Evolutionary conservation across 92 coral and sea anemone species (phyloP), one percentile per base, ranked within the genome.

Genomic region (Parazoanthus swiftii): DNA sequence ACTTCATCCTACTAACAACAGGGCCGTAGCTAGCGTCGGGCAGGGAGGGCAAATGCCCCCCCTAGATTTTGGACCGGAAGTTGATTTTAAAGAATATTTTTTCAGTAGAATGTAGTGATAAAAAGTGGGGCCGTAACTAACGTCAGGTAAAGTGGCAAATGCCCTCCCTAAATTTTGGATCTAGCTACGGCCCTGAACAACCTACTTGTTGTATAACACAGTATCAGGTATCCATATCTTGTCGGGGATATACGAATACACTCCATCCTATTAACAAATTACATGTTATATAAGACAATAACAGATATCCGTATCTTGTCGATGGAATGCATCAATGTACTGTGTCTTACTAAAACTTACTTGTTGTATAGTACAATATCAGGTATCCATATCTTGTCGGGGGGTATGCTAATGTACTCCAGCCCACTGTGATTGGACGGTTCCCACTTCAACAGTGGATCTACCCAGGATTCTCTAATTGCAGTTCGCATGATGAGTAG

Each of bases 341-440:
- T 85, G 89, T 11, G 8, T 48, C 51, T 7, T 73, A 73, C 43
- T 67, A n/a, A 26, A n/a, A 71, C 81, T 77, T 80, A 96, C 99
- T 94, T 96, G 92, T 95, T 90, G 74, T 92, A 96, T 3, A 96
- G 86, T 20, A 96, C 95, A 43, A 96, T 90, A 82, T 96, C 99
- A 4, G 99, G 99, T 23, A 95, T 85, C 99, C 99, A 96, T 38
- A 96, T 91, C 36, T 43, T 54, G 37, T 90, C 82, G 20, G 97
- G 89, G 42, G 86, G 88, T 5, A 96, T 90, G 44, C 91, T 82
- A 43, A 95, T 85, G 58, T 84, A 42, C 79, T 85, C 91, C 16
- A 88, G 81, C 43, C 95, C 98, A 25, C 79, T 79, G 70, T 93
- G 91, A 25, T 92, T 86, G 25, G 94, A 72, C 11, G 96, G 93